Base-by-base conservation (phyloP, 1,140 invertebrate species). In the Heliothis virescens region DNA sequence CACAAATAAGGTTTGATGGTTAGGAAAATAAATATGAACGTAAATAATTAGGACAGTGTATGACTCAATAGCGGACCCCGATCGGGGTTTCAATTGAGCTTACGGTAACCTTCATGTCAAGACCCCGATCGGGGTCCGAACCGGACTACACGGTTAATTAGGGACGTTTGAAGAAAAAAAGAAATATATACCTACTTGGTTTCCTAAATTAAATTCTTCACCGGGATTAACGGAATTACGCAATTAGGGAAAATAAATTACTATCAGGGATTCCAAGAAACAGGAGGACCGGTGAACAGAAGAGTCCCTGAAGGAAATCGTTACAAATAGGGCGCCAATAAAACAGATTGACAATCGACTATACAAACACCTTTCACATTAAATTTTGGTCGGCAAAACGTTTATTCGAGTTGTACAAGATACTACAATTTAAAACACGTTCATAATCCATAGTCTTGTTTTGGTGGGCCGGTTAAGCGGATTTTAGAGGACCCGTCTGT, bases 181-280 rank as follows among this genome's bases (percentile, higher is more conserved):
- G 5, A 65, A 79, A 83, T 62, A 47, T 26, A 74, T 55, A 74
- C 26, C 41, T 80, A 72, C 59, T 78, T 77, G 60, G 71, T 50
- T 74, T 57, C 72, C 77, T 79, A 83, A 89, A 87, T 85, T 87
- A 86, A 85, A 86, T 86, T 87, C 78, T 80, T 78, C 65, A 74
- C 78, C 74, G 82, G 84, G 82, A 85, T 89, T 88, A 89, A 85
- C 79, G 83, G 82, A 81, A 86, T 87, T 86, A 86, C 83, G 82
- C 78, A 87, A 88, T 87, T 88, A 86, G 73, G 85, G 83, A 84
- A 87, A 86, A 88, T 86, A 86, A 87, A 89, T 89, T 87, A 85
- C 79, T 78, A 82, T 86, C 77, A 85, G 76, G 41, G 62, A 84
- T 84, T 71, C 73, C 11, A 62, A 71, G 59, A 76, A 86, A 57